Evolutionary conservation across 2,113 vertebrate species (phyloP), one percentile per base, ranked within the genome.

Genomic region (Rhinolophus ferrumequinum): DNA sequence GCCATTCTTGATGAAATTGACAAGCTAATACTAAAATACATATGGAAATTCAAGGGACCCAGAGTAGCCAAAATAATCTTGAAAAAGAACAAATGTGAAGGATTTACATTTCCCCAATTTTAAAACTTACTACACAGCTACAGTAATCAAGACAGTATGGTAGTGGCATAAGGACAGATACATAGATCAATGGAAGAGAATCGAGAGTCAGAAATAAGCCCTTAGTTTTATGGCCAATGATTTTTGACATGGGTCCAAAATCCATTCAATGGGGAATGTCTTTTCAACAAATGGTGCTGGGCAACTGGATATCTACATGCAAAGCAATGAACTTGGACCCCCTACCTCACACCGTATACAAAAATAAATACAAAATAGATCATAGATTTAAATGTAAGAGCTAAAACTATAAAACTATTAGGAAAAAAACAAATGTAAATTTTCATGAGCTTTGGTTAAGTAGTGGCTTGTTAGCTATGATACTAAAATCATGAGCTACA

Each of bases 321-420:
- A 76, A 85, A 85, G 14, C 30, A 93, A 88, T 52, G 13, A 85
- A 50, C 47, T 14, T 26, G 3, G 58, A 80, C 12, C 10, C 15
- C 15, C 5, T 38, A 52, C 13, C 22, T 86, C 21, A 93, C 5
- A 47, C 38, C 26, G 56, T 9, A 56, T 5, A 38, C 22, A 82
- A 66, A 96, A 67, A 82, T 47, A 11, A 88, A 94, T 12, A 54
- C 44, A 96, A 88, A 84, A 66, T 56, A 26, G 50, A 76, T 28
- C 33, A 22, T 19, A 81, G 41, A 86, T 35, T 16, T 56, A 86
- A 84, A 77, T 66, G 1, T 89, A 89, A 95, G 15, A 77, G 24
- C 30, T 88, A 92, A 94, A 73, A 33, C 62, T 47, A 47, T 44
- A 64, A 73, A 66, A 73, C 9, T 52, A 41, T 52, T 75, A 54